Evolutionary conservation across 2,797 vertebrate species (phyloP), one percentile per base, ranked within the genome.

Genomic region (Hemitrygon akajei): DNA sequence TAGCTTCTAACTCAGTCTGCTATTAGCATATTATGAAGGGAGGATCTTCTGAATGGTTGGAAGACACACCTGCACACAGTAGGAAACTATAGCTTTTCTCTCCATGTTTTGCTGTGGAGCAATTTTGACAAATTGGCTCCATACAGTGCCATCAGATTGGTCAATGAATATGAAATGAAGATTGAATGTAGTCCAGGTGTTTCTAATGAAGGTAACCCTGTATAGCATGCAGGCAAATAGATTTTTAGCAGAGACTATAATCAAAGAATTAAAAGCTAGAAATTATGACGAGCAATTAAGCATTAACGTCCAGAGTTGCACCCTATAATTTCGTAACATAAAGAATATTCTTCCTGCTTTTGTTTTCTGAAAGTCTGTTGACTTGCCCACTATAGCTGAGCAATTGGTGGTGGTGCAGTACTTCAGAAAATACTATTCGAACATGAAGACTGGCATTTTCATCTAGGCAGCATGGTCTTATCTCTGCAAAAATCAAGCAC

Each of bases 251-350:
- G 5, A 20, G 7, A 34, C 60, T 37, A 66, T 89, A 89, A 89
- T 66, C 86, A 89, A 89, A 34, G 6, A 63, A 66, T 89, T 89
- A 89, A 63, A 66, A 89, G 60, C 60, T 66, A 89, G 58, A 89
- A 63, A 89, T 63, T 87, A 34, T 66, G 16, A 66, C 20, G n/a
- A 34, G 86, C 60, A 66, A 34, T 89, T 89, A 34, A 66, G 58
- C 84, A 87, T 63, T 63, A 18, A 73, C 22, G 22, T 73, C 40
- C n/a, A 60, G 30, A 63, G 3, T 63, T n/a, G 63, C 86, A 66
- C 60, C 2, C 30, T 16, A 89, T 66, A 63, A 66, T 89, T 34
- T 66, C 20, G 12, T 5, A 16, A 7, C 16, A 66, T 66, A 66
- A 87, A 14, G 14, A 34, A 89, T n/a, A 3, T 34, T 34, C 34